Evolutionary conservation across 1,140 invertebrate genomes (phyloP).

Genomic region (Neodiprion pinetum): DNA sequence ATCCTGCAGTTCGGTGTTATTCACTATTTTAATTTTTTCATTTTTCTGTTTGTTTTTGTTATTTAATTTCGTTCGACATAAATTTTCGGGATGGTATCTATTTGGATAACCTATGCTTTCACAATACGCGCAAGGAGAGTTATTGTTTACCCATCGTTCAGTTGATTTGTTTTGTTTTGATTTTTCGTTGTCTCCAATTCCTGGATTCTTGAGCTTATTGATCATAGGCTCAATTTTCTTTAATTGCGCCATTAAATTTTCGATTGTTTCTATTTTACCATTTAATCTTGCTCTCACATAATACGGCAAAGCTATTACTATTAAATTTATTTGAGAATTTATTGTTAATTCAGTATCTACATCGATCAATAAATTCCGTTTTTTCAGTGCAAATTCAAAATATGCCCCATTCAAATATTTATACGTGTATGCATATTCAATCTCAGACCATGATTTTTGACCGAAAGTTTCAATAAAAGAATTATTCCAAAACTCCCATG

Average conservation of each 20-base stretch:
- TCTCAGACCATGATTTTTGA: constrained; percentile 16
- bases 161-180: neutral
- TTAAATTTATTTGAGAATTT: constrained; percentile 24
- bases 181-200: too few relatives aligned
- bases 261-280: constrained; percentile 9
- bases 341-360: constrained; percentile 10
- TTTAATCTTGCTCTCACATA: constrained; percentile 1
- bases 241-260: constrained; percentile 8
- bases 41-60: constrained; percentile 17
- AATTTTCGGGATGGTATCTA: constrained; percentile 23
- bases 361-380: constrained; percentile 21
- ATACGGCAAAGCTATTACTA: constrained; percentile 15
- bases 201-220: too few relatives aligned
- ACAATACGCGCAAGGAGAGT: constrained; percentile 19
- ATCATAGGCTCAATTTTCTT: too few relatives aligned
- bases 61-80: constrained; percentile 23
- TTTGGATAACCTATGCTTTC: constrained; percentile 16
- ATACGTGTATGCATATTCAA: constrained; percentile 17
- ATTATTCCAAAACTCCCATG: constrained; percentile 18
- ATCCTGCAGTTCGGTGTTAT: constrained; percentile 26
- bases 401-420: constrained; percentile 21
- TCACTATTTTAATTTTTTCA: constrained; percentile 24
- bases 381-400: constrained; percentile 24
- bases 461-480: constrained; percentile 17
- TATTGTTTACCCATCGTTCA: constrained; percentile 2